phyloP scores from a whole-genome alignment of 2,888 invertebrate genomes.

The Polydesmus complanatus region DNA sequence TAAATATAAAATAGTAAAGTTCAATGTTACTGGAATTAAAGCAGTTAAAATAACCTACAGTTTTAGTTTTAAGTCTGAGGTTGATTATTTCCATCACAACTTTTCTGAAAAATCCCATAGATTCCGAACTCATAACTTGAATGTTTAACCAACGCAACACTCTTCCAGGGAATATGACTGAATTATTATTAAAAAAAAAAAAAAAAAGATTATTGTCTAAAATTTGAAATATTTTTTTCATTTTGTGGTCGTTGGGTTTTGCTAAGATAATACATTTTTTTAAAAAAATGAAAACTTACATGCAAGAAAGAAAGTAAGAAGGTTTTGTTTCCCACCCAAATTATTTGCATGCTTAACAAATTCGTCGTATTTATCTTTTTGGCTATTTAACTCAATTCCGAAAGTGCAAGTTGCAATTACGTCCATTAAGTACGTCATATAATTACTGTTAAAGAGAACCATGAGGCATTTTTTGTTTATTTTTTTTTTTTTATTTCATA shows the following conservation, averaged over 20 bases:
- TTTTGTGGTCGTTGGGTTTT: too few relatives aligned
- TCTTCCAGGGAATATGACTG: background rate
- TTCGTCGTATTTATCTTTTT: background rate
- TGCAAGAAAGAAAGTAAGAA: background rate
- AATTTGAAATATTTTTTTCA: too few relatives aligned
- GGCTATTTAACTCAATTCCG: background rate
- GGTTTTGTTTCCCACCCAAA: background rate
- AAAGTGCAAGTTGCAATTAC: background rate
- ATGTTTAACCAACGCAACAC: background rate
- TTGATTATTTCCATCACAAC: background rate
- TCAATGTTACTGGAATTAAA: too few relatives aligned
- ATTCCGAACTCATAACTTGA: background rate
- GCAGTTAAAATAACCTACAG: background rate
- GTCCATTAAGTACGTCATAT: background rate
- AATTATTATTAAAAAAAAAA: background rate
- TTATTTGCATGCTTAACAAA: background rate
- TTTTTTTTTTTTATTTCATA: too few relatives aligned
- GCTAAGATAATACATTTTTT: background rate
- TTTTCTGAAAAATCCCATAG: background rate
- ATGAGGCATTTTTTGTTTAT: too few relatives aligned
- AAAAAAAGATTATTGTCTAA: too few relatives aligned
- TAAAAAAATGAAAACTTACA: background rate
- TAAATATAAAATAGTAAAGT: background rate
- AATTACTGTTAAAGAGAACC: too few relatives aligned
- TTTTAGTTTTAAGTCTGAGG: background rate